phyloP scores from a whole-genome alignment of 2,888 invertebrate genomes.

The Ferdinandea cuprea region DNA sequence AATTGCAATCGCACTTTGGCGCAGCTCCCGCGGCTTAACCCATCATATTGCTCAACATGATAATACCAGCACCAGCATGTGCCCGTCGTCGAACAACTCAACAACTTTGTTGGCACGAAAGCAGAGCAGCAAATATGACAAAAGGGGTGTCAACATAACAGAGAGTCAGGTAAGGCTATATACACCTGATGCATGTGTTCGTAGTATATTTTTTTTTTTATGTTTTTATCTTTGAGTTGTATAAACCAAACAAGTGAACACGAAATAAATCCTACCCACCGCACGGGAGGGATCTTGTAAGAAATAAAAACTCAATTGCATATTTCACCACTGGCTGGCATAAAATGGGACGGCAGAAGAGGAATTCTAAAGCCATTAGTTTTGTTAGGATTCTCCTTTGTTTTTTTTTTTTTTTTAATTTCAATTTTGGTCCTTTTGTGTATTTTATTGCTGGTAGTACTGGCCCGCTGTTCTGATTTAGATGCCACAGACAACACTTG shows the following conservation, averaged over 20 bases:
- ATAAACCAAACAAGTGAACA: slow-evolving; percentile 22
- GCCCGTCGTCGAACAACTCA: slow-evolving; percentile 77
- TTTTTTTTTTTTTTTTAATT: slow-evolving; percentile 15
- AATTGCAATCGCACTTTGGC: slow-evolving; percentile 93
- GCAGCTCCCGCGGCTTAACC: slow-evolving; percentile 87
- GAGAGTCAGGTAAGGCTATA: slow-evolving; percentile 82
- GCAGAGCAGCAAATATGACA: slow-evolving; percentile 83
- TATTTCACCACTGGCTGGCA: slow-evolving; percentile 13
- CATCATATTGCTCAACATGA: slow-evolving; percentile 83
- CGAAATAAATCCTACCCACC: not conserved
- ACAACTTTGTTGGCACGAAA: slow-evolving; percentile 81
- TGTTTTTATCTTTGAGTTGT: slow-evolving; percentile 28
- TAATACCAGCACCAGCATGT: slow-evolving; percentile 80
- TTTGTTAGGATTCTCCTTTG: slow-evolving; percentile 11
- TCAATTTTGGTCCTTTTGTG: no score
- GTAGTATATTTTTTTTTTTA: not conserved
- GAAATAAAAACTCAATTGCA: slow-evolving; percentile 30
- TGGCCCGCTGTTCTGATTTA: not conserved
- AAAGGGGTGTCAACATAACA: slow-evolving; percentile 82
- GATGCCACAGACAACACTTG: slow-evolving; percentile 4
- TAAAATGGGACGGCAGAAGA: not conserved
- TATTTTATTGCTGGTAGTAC: no score
- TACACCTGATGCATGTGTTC: not conserved
- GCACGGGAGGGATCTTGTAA: not conserved
- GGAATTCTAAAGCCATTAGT: slow-evolving; percentile 1